Base-by-base conservation (phyloP, 23 tunicate species). In the Halocynthia roretzi region DNA sequence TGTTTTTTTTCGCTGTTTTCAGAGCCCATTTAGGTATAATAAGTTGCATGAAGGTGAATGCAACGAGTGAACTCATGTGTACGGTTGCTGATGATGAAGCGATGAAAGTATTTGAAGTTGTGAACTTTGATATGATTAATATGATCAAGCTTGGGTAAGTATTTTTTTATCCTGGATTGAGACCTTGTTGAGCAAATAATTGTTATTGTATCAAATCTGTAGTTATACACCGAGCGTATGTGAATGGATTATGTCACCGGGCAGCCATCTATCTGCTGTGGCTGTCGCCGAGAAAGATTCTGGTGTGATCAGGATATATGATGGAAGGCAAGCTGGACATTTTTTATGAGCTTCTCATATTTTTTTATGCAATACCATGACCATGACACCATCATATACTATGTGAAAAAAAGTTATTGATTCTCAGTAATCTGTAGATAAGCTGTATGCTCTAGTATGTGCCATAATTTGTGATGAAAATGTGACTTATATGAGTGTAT, bases 61-160 rank as follows among this genome's bases (percentile, higher is more conserved):
- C 71, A 18, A 71, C 62, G 64, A 90, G 97, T 6, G 80, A 81
- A 56, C 76, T 91, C 65, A 91, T 91, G 97, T 80, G 90, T 65
- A 85, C 97, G n/a, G 87, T 84, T 15, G 83, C 97, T 6, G 84
- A 76, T 51, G 97, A 91, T 65, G 71, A 81, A 71, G 83, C 97
- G 7, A 62, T 91, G 81, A 91, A 91, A 65, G 87, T 94, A 10
- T 94, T 94, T 76, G 99, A 94, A 78, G 90, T 94, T 11, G 72
- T 94, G 19, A 94, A 94, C 68, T 94, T 94, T 74, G 99, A 94
- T 71, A 94, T 94, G 99, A 94, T 94, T 71, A 94, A 94, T 74
- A 94, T 93, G 98, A 66, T 93, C 12, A 83, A 90, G 55, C 77
- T 93, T 8, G 90, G 88, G 74, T 85, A 51, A 17, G 84, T 48